Evolutionary conservation across 2,113 vertebrate species (phyloP).

Genomic region (Deroptyus accipitrinus): DNA sequence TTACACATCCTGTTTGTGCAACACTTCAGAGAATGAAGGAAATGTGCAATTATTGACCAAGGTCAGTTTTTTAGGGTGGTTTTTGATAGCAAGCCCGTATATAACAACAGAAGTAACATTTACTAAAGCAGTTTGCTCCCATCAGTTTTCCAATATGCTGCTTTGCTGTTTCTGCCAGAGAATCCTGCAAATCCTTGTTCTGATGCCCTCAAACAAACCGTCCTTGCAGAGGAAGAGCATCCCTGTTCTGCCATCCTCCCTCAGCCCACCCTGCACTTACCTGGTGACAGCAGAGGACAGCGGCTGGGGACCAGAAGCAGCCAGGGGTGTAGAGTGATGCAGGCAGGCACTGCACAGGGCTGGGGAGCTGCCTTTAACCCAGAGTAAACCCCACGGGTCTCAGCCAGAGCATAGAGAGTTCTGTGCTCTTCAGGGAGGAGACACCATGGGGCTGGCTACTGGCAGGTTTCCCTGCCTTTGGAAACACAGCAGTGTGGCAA

Average conservation of each 20-base stretch:
- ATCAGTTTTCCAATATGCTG: rapidly evolving
- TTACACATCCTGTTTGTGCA: not conserved
- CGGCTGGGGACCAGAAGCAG: not conserved
- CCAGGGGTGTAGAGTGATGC: not conserved
- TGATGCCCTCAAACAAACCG: not conserved
- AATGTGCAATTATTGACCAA: not conserved
- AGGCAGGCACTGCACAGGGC: not conserved
- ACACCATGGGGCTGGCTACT: rapidly evolving
- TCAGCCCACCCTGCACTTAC: not conserved
- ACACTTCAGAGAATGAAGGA: not conserved
- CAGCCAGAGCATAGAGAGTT: not conserved
- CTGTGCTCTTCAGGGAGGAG: not conserved
- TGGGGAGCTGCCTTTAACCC: not conserved
- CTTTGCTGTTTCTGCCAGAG: not conserved
- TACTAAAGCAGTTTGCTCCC: not conserved
- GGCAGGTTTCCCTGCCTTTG: not conserved
- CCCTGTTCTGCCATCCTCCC: not conserved
- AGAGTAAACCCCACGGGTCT: not conserved
- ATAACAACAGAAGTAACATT: not conserved
- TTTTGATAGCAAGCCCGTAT: not conserved
- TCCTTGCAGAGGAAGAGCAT: not conserved
- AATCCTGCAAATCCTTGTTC: not conserved
- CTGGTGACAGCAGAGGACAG: not conserved
- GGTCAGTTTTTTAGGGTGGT: not conserved
- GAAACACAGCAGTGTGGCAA: not conserved